phyloP scores from a whole-genome alignment of 2,113 vertebrate species.

The Entosphenus tridentatus region DNA sequence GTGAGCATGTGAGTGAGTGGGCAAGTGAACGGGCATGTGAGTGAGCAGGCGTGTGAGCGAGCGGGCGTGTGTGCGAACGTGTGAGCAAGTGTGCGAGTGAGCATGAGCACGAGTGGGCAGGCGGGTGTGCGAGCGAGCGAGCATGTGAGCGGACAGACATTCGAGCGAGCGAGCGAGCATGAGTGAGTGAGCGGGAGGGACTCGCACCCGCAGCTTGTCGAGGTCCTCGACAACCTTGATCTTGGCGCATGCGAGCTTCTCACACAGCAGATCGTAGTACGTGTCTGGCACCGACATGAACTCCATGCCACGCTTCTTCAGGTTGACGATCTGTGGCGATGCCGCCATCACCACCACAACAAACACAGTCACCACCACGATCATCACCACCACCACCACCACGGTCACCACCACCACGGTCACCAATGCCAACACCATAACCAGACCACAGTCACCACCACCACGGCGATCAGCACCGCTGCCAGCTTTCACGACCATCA shows the following conservation, averaged over 20 bases:
- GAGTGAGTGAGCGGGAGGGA: no score
- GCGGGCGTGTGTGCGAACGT: not conserved
- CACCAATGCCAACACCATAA: no score
- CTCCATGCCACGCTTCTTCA: slow-evolving; percentile 58
- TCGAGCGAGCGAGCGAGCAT: not conserved
- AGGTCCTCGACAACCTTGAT: slow-evolving; percentile 51
- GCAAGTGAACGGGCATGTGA: not conserved
- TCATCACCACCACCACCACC: no score
- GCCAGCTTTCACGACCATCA: no score
- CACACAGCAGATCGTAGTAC: slow-evolving; percentile 50
- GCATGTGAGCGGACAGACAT: not conserved
- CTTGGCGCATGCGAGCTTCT: slow-evolving; percentile 48
- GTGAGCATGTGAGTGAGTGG: not conserved
- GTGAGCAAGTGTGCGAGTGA: not conserved
- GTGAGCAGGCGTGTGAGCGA: not conserved
- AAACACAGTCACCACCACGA: no score
- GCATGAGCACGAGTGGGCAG: not conserved
- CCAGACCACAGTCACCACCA: no score
- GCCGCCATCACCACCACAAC: no score
- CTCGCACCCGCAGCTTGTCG: slow-evolving; percentile 37
- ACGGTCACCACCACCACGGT: no score
- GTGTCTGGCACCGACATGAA: slow-evolving; percentile 54
- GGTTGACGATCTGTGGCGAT: slow-evolving; percentile 36
- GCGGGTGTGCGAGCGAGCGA: not conserved
- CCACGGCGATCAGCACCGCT: no score